phyloP scores from a whole-genome alignment of 2,888 invertebrate genomes.

The Ctena decussata region DNA sequence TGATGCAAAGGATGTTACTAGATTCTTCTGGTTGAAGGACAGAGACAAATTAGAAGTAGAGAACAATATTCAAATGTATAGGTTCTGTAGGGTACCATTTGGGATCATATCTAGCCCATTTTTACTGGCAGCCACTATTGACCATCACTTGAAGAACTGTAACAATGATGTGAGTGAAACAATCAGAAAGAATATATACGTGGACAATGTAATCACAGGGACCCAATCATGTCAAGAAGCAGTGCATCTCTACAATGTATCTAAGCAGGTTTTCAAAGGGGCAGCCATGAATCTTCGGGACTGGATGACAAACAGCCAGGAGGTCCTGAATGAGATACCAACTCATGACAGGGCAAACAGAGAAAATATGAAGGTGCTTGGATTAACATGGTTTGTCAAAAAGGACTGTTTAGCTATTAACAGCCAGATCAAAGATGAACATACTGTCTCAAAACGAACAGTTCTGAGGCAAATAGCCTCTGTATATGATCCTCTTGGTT shows the following conservation, averaged over 20 bases:
- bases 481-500: not conserved
- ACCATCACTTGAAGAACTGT: not conserved
- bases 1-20: slow-evolving; percentile 24
- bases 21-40: slow-evolving; percentile 34
- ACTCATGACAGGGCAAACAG: not conserved
- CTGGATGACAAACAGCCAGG: slow-evolving; percentile 19
- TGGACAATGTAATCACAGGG: slow-evolving; percentile 12
- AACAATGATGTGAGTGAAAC: not conserved
- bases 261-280: slow-evolving; percentile 8
- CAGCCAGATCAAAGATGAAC: not conserved
- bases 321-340: not conserved
- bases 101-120: slow-evolving; percentile 23
- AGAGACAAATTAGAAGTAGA: not conserved
- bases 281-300: slow-evolving; percentile 23
- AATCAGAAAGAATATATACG: slow-evolving; percentile 18
- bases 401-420: not conserved
- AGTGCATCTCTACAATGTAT: not conserved
- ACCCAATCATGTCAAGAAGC: not conserved
- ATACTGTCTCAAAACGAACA: no score
- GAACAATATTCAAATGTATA: slow-evolving; percentile 9
- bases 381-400: slow-evolving; percentile 15
- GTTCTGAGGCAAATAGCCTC: not conserved
- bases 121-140: slow-evolving; percentile 12
- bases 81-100: slow-evolving; percentile 25
- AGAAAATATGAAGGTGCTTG: not conserved